Evolutionary conservation across 2,888 invertebrate species (phyloP).

Genomic region (Julus scanicus): DNA sequence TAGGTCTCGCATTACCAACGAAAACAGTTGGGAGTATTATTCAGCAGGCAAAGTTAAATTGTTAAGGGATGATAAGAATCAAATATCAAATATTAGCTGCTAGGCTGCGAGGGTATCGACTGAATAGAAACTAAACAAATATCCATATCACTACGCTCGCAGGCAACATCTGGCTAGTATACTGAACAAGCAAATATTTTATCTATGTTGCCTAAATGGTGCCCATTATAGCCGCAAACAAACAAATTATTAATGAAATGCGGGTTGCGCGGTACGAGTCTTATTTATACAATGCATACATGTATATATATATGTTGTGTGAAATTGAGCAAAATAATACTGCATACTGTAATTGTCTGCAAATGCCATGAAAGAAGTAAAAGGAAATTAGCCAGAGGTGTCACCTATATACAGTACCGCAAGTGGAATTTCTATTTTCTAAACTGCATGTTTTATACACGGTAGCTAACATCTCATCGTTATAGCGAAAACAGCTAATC

Average conservation of each 20-base stretch:
- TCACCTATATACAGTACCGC: neutral
- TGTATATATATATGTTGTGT: no score
- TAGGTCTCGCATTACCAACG: neutral
- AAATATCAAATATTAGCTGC: constrained; percentile 22
- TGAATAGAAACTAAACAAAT: neutral
- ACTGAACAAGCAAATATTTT: neutral
- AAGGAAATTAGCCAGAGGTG: neutral
- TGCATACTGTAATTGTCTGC: neutral
- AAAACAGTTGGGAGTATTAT: neutral
- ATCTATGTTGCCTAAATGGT: constrained; percentile 3
- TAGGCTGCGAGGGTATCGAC: neutral
- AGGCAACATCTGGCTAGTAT: constrained; percentile 15
- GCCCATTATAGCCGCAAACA: constrained; percentile 4
- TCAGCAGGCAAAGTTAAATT: neutral
- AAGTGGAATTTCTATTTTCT: no score
- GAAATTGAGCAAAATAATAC: neutral
- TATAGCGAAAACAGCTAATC: no score
- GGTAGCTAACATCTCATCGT: no score
- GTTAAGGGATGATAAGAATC: neutral
- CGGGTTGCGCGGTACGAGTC: neutral
- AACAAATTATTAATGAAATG: constrained; percentile 6
- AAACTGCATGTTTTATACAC: no score
- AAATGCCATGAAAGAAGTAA: neutral
- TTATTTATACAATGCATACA: neutral
- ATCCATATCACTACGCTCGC: neutral